phyloP scores from a whole-genome alignment of 2,888 invertebrate genomes.

The Sussaba pulchella region DNA sequence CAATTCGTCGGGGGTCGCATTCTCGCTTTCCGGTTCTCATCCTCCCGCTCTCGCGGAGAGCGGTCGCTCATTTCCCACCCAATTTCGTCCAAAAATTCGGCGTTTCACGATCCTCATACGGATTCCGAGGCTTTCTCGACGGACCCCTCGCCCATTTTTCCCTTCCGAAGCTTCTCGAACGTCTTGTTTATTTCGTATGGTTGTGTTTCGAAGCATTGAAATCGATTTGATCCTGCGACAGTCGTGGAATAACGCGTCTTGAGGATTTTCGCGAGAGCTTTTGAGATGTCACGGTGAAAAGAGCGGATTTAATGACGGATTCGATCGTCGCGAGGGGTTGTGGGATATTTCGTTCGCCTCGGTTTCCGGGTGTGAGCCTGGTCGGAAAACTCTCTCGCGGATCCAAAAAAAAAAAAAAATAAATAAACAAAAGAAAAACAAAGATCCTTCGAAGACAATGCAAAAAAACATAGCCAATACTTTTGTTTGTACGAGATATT shows the following conservation, averaged over 20 bases:
- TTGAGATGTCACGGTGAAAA: conserved; percentile 19
- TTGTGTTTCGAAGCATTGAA: conserved; percentile 10
- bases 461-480: conserved; percentile 8
- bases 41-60: background rate
- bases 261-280: conserved; percentile 2
- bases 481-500: conserved; percentile 13
- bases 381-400: conserved; percentile 18
- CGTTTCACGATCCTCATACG: conserved; percentile 22
- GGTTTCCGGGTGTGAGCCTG: background rate
- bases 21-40: background rate
- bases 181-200: conserved; percentile 21
- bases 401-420: background rate
- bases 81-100: conserved; percentile 36
- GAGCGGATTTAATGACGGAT: conserved; percentile 23
- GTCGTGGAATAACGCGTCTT: background rate
- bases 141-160: background rate
- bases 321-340: background rate
- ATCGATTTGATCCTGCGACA: background rate
- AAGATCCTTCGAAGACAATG: background rate
- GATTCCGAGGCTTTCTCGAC: background rate
- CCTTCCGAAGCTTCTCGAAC: background rate
- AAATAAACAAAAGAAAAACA: background rate
- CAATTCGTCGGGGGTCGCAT: conserved; percentile 51
- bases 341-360: background rate
- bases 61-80: background rate